phyloP scores from a whole-genome alignment of 2,113 vertebrate genomes.

The Campylomormyrus tamandua region DNA sequence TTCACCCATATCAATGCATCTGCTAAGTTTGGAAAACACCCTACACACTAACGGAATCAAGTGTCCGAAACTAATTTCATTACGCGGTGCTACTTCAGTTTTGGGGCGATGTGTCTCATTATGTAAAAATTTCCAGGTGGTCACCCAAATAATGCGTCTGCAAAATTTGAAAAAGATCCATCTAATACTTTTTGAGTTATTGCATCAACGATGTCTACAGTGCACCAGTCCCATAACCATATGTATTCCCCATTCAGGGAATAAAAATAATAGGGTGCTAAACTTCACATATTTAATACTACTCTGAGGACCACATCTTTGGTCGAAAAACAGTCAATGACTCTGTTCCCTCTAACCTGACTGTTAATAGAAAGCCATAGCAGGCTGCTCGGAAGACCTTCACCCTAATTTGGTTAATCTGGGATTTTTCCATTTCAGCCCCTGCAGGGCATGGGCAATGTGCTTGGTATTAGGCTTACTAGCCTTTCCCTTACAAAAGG shows the following conservation, averaged over 20 bases:
- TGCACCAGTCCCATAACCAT: neutral
- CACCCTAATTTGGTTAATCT: slow-evolving; percentile 4
- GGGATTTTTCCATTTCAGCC: neutral
- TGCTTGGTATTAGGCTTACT: neutral
- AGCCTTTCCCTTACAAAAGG: neutral
- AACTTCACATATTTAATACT: neutral
- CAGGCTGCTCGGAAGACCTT: neutral
- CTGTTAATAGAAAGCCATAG: neutral
- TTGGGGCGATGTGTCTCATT: neutral
- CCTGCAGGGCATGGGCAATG: neutral
- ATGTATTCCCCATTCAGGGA: neutral
- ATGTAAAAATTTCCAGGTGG: neutral
- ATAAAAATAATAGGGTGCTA: neutral
- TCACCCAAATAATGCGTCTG: neutral
- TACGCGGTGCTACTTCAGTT: neutral
- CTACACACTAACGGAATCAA: neutral
- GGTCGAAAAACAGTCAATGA: neutral
- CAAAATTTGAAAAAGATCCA: neutral
- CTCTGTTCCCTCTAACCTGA: neutral
- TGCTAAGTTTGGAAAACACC: neutral
- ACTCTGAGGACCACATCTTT: neutral
- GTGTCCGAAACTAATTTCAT: neutral
- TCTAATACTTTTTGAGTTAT: neutral
- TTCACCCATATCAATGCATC: neutral
- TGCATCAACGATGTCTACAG: neutral